Evolutionary conservation across 2,888 invertebrate genomes (phyloP).

Genomic region (Tipula unca): DNA sequence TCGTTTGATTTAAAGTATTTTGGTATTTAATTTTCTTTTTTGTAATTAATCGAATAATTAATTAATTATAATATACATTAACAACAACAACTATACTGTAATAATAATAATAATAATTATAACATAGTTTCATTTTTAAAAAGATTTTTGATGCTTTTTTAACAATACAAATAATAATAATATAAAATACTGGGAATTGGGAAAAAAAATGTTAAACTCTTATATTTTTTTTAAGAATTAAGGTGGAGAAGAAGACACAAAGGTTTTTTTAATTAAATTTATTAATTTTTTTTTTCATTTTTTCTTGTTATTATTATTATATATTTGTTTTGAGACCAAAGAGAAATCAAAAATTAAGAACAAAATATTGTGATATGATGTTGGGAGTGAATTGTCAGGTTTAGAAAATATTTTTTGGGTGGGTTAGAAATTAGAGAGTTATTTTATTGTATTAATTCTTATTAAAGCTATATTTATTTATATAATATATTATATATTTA

Average conservation of each 20-base stretch:
- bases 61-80: slow-evolving; percentile 8
- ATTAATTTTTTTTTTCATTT: neutral
- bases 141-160: neutral
- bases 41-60: slow-evolving; percentile 1
- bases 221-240: neutral
- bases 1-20: neutral
- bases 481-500: neutral
- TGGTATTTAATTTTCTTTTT: neutral
- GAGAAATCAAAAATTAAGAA: neutral
- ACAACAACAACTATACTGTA: slow-evolving; percentile 8
- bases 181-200: neutral
- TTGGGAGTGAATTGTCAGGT: neutral
- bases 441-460: neutral
- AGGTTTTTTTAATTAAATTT: slow-evolving; percentile 2
- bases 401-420: neutral
- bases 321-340: neutral
- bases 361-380: neutral
- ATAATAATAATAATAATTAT: slow-evolving; percentile 1
- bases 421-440: neutral
- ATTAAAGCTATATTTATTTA: slow-evolving; percentile 3
- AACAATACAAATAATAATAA: neutral
- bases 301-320: neutral
- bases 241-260: neutral
- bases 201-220: neutral
- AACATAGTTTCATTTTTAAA: slow-evolving; percentile 9